Evolutionary conservation across 2,113 vertebrate genomes (phyloP), one percentile per base, ranked within the genome.

Genomic region (Bos indicus): DNA sequence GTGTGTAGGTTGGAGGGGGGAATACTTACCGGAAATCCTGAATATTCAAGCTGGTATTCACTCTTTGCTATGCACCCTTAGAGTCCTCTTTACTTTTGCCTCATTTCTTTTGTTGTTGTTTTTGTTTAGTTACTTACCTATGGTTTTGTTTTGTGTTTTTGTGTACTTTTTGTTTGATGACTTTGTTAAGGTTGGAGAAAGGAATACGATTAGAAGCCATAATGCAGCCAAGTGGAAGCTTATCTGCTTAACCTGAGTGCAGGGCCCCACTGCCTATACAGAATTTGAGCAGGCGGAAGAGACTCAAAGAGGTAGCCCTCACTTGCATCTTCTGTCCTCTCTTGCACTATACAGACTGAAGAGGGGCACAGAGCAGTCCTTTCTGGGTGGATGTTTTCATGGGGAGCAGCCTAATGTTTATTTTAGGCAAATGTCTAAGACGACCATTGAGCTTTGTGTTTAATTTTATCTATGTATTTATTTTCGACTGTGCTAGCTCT

Each of bases 321-420:
- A 6, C 6, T 46, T 84, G 36, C 16, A 17, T 62, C n/a, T 62
- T 83, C n/a, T 43, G 33, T 56, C 11, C 26, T 87, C 64, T 84
- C 46, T 59, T 25, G 23, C 3, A 46, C 2, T 43, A 1, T 7
- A 3, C 2, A 57, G 52, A 2, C 11, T 81, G 25, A 85, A 59
- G 19, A 87, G 7, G 7, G 36, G 33, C 15, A 23, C 2, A 54
- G 4, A 4, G 7, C 26, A 10, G 30, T 23, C 33, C 62, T 74
- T 0, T 3, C 33, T 56, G 3, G 2, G 13, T 10, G 16, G 5
- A 62, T 1, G 19, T 16, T 28, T 28, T 21, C 80, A 54, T 2
- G 51, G 21, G 46, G 1, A 74, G 8, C 3, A 82, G 6, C 6
- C 87, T 64, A 43, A 67, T 6, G 16, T 19, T 46, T 56, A 80